Conservation (phyloP, 2,113 vertebrate species). For the Phalacrocorax aristotelis region DNA sequence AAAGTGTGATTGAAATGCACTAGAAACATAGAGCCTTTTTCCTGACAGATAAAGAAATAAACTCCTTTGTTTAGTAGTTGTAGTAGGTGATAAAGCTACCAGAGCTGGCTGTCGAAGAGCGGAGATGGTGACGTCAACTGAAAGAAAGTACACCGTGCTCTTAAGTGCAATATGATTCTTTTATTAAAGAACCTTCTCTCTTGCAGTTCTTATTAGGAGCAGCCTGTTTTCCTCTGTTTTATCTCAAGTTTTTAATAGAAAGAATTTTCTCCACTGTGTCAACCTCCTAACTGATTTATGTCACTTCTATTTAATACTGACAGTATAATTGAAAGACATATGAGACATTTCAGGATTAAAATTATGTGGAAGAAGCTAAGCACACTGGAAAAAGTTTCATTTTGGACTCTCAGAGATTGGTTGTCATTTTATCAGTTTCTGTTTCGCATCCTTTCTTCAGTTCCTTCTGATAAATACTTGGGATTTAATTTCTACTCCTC, state of each 20-base stretch:
- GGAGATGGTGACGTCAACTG: background rate
- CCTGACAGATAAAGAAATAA: background rate
- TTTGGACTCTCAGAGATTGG: background rate
- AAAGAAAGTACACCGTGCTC: background rate
- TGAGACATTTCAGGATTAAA: background rate
- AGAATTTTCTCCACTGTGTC: background rate
- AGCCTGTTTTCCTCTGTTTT: background rate
- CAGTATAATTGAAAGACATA: background rate
- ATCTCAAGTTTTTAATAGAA: background rate
- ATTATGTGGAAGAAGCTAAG: background rate
- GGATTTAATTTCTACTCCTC: background rate
- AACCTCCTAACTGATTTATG: background rate
- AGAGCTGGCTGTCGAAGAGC: background rate
- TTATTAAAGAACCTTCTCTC: background rate
- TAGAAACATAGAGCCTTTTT: background rate
- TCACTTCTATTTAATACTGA: background rate
- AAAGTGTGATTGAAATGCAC: background rate
- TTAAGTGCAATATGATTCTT: background rate
- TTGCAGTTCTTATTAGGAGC: background rate
- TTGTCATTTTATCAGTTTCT: background rate
- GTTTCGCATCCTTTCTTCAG: background rate
- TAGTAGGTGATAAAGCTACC: background rate
- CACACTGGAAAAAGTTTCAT: background rate
- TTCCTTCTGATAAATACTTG: background rate
- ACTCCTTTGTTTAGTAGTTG: background rate